phyloP scores from a whole-genome alignment of 2,888 invertebrate species.

The Tuta absoluta region DNA sequence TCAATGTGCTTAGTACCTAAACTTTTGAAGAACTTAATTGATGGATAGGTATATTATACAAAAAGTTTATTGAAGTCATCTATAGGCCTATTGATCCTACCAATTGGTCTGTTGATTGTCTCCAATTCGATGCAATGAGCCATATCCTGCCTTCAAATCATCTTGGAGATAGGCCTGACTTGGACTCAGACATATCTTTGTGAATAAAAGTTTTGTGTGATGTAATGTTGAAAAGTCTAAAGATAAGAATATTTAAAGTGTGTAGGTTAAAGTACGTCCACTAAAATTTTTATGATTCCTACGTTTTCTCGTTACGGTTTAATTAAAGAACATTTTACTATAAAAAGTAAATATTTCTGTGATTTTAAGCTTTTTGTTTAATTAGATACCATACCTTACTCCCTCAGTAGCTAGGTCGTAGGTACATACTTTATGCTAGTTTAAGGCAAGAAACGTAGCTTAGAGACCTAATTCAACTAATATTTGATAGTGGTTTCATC shows the following conservation, averaged over 20 bases:
- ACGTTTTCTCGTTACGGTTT: no score
- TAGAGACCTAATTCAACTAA: no score
- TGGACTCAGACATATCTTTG: background rate
- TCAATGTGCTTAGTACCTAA: background rate
- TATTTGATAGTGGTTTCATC: background rate
- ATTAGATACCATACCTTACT: no score
- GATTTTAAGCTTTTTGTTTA: no score
- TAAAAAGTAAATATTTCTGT: no score
- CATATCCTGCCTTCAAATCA: slow-evolving; percentile 48
- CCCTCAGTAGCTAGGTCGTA: no score
- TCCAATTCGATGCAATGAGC: slow-evolving; percentile 61
- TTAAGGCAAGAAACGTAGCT: no score
- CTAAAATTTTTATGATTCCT: background rate
- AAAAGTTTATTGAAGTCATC: slow-evolving; percentile 13
- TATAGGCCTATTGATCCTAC: slow-evolving; percentile 35
- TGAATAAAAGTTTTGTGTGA: slow-evolving; percentile 6
- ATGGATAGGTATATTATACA: background rate
- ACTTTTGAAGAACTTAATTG: background rate
- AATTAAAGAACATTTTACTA: no score
- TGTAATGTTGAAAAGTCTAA: background rate
- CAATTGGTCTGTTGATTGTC: slow-evolving; percentile 53
- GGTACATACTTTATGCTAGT: no score
- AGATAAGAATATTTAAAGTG: background rate
- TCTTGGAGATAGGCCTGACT: background rate
- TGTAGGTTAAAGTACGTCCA: background rate